Base-by-base conservation (phyloP, 1,140 invertebrate species). In the Tachypleus tridentatus region DNA sequence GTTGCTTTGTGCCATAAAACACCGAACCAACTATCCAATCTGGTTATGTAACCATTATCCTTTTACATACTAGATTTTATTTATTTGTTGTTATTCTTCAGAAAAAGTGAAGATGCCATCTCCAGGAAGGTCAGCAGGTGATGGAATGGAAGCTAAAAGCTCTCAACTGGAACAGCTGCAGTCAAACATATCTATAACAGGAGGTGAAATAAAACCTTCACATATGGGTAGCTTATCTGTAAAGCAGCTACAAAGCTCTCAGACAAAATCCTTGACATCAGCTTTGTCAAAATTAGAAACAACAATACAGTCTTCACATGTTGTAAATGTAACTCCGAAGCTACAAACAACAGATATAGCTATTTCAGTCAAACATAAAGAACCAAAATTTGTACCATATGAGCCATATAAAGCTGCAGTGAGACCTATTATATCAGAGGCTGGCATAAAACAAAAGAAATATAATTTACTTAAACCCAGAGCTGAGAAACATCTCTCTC, bases 371-470 rank as follows among this genome's bases (percentile, higher is more conserved):
- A 71, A 77, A 76, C 60, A 73, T 77, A 64, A 77, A 72, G 85
- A 86, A 71, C 86, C 88, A 3, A 90, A 88, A 74, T 93, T 93
- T 77, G 82, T 93, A 47, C 90, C 90, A 2, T 91, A 88, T 71
- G 91, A 93, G 73, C 91, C 91, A 0, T 93, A 91, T 72, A 87
- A 89, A 73, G 88, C 84, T 63, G 89, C 89, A 67, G 86, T 90
- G 0, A 87, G 86, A 75, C 87, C 87, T 58, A 86, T 91, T 65
- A 79, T 86, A 58, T 81, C 84, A 5, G 51, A 61, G 53, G 58
- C 47, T 10, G 53, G 29, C 2, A 29, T 29, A 2, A 29, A 29
- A 29, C 29, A 29, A 29, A 29, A 29, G 29, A 29, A 29, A 29
- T 29, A 29, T 29, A 29, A 29, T 29, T 29, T 29, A 29, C 29